Evolutionary conservation across 2,797 vertebrate species (phyloP), one percentile per base, ranked within the genome.

Genomic region (Heliangelus exortis): DNA sequence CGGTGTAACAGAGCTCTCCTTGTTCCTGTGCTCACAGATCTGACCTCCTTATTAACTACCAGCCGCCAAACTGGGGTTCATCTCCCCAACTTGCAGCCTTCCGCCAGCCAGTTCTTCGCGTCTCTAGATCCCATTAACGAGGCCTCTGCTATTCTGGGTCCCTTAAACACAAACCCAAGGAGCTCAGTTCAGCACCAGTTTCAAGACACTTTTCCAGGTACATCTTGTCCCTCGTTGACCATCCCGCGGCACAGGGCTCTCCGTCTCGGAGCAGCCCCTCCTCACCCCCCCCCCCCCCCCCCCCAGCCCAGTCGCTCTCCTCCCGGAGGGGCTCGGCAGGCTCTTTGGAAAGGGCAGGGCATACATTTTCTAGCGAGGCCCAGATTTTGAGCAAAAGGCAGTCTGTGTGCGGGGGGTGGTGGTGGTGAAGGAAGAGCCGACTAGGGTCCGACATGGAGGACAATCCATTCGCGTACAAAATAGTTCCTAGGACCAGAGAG

Each of bases 131-230:
- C 98, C 93, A 99, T 99, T 97, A 98, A 98, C 96, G 99, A 99
- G 97, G 98, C 98, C 86, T 98, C 99, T 92, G 98, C 98, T 97
- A 98, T 99, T 97, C 98, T 99, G 98, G 98, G 98, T 95, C 98
- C 99, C 92, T 98, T 99, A 98, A 98, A 98, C 98, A 97, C 97
- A 81, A 98, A 98, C 98, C 98, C 98, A 96, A 99, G 99, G 96
- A 99, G 98, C 95, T 98, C 99, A 98, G 98, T 99, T 96, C 99
- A 99, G 98, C 99, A 99, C 98, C 99, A 99, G 97, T 99, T 99
- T 98, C 99, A 99, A 98, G 99, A 99, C 98, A 99, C 99, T 96
- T 99, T 99, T 98, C 99, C 99, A 99, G 99, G 99, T 99, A 99
- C 97, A 90, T 97, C 77, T 77, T 65, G 18, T 55, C 18, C 90